Evolutionary conservation across 2,888 invertebrate genomes (phyloP).

Genomic region (Urechis unicinctus): DNA sequence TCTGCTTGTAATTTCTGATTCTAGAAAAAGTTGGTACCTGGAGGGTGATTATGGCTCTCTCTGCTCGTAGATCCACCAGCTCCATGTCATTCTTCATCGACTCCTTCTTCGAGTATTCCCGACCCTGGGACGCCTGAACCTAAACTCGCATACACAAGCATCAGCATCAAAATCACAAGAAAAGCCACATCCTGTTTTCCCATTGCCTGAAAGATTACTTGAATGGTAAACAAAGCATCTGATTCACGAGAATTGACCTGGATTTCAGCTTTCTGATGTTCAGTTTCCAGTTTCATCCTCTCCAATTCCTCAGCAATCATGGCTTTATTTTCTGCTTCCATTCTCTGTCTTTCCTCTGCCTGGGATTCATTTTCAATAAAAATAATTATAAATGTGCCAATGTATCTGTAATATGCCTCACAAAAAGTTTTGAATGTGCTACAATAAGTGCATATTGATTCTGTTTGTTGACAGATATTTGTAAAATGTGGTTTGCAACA

Average conservation of each 20-base stretch:
- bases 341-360: constrained; percentile 32
- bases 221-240: no score
- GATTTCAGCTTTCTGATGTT: constrained; percentile 39
- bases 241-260: constrained; percentile 23
- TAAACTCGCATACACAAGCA: constrained; percentile 11
- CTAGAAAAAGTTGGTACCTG: constrained; percentile 23
- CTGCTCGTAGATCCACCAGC: constrained; percentile 34
- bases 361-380: constrained; percentile 7
- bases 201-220: no score
- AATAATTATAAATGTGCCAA: no score
- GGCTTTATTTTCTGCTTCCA: constrained; percentile 35
- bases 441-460: no score
- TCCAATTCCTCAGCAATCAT: constrained; percentile 40
- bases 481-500: no score
- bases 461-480: no score
- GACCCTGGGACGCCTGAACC: constrained; percentile 31
- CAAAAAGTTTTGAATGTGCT: no score
- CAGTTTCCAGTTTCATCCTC: constrained; percentile 34
- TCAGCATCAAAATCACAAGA: no score
- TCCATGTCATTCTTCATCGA: constrained; percentile 33
- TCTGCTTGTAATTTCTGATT: not conserved
- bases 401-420: no score
- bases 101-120: constrained; percentile 33
- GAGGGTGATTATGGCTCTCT: constrained; percentile 35
- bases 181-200: no score